phyloP scores from a whole-genome alignment of 2,797 vertebrate species.

The Takifugu ocellatus region DNA sequence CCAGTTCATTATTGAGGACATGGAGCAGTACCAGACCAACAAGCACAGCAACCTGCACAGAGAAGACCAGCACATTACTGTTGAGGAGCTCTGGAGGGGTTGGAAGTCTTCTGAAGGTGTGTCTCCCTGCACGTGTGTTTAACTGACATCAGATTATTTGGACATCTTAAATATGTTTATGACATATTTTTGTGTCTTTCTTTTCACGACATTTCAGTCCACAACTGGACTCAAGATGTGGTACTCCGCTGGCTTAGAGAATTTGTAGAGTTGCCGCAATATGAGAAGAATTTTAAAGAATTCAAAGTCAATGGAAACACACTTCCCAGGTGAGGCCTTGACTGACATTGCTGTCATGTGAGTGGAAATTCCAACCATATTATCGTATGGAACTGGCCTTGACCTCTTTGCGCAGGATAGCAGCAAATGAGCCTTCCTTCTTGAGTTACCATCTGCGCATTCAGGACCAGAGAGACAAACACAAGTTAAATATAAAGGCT shows the following conservation, averaged over 20 bases:
- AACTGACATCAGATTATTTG: no score
- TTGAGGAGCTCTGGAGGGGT: slow-evolving; percentile 94
- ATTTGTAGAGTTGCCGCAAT: slow-evolving; percentile 97
- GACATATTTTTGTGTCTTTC: neutral
- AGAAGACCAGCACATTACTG: slow-evolving; percentile 97
- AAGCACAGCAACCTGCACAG: slow-evolving; percentile 93
- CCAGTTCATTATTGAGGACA: slow-evolving; percentile 98
- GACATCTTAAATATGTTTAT: neutral
- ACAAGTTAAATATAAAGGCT: slow-evolving; percentile 97
- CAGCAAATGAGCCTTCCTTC: slow-evolving; percentile 92
- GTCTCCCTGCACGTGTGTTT: slow-evolving; percentile 2
- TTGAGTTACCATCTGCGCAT: slow-evolving; percentile 91
- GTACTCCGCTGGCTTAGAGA: slow-evolving; percentile 92
- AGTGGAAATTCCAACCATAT: slow-evolving; percentile 1
- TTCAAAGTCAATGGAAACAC: slow-evolving; percentile 93
- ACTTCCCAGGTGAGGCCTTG: slow-evolving; percentile 85
- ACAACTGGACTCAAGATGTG: slow-evolving; percentile 97
- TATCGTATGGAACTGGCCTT: slow-evolving; percentile 4
- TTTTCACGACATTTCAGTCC: slow-evolving; percentile 75
- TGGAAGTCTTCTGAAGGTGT: slow-evolving; percentile 96
- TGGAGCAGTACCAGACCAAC: slow-evolving; percentile 91
- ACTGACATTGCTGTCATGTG: neutral
- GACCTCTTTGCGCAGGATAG: slow-evolving; percentile 80
- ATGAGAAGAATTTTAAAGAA: slow-evolving; percentile 93
- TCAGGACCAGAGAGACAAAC: slow-evolving; percentile 94